A percentile compares a stretch with the other conserved stretches of the same genome.
phyloP scores from a whole-genome alignment of 2,113 vertebrate genomes.

The Psittacula cyanocephala region DNA sequence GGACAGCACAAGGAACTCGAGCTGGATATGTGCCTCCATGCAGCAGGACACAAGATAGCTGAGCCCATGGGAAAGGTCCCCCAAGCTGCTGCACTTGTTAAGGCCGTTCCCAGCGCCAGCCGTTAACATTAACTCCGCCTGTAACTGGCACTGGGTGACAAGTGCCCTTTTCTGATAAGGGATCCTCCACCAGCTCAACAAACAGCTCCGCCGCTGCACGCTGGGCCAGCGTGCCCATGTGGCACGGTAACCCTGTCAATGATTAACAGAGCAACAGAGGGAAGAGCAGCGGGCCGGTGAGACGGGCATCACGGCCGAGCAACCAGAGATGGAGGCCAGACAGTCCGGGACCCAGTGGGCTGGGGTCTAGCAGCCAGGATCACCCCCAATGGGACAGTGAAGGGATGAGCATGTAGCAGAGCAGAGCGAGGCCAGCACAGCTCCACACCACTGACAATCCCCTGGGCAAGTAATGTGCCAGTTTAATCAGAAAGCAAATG shows the following conservation, averaged over 20 bases:
- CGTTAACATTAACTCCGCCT: neutral
- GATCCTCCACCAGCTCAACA: neutral
- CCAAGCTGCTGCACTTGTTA: neutral
- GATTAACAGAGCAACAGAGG: neutral
- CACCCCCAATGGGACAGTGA: neutral
- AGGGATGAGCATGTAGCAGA: rapidly evolving
- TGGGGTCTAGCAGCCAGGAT: neutral
- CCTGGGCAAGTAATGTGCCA: rapidly evolving
- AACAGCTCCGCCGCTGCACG: neutral
- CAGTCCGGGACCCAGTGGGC: rapidly evolving
- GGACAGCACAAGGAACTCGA: neutral
- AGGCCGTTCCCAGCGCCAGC: neutral
- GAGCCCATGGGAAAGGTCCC: neutral
- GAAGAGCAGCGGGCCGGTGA: neutral
- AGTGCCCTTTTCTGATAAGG: constrained; percentile 25
- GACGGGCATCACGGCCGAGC: neutral
- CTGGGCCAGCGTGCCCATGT: neutral
- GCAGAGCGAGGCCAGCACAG: neutral
- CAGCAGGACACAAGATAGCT: rapidly evolving
- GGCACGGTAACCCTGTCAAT: neutral
- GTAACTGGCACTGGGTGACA: neutral
- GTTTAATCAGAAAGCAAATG: neutral
- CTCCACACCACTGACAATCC: rapidly evolving
- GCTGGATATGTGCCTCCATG: rapidly evolving
- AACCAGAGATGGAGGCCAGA: neutral